Conservation (phyloP, 2,113 vertebrate genomes). For the Pungitius pungitius region DNA sequence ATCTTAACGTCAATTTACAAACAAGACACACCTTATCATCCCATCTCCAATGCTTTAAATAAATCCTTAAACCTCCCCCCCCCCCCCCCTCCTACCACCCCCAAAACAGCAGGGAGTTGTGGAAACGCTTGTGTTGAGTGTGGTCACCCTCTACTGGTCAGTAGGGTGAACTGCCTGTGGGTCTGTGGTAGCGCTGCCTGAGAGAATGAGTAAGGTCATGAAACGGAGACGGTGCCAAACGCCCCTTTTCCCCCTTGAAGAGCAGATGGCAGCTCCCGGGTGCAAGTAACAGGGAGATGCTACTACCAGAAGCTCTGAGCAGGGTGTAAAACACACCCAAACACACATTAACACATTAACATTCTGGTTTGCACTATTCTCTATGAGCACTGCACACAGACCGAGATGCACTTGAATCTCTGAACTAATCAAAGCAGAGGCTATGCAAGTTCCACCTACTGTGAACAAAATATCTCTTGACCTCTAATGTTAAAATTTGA, state of each 20-base stretch:
- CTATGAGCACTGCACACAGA: not conserved
- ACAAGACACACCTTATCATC: not conserved
- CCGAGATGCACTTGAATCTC: not conserved
- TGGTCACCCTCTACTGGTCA: constrained; percentile 60
- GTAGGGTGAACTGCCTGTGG: constrained; percentile 28
- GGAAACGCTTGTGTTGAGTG: constrained; percentile 47
- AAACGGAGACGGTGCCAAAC: constrained; percentile 60
- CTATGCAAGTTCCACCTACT: not conserved
- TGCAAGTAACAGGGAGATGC: constrained; percentile 59
- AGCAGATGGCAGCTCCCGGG: constrained; percentile 75
- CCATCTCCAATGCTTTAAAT: not conserved
- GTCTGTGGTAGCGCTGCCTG: constrained; percentile 11
- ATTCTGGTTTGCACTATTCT: constrained; percentile 9
- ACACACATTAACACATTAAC: constrained; percentile 36
- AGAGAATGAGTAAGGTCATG: constrained; percentile 57
- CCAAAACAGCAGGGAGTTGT: constrained; percentile 10
- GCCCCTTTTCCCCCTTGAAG: constrained; percentile 55
- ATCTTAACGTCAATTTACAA: not conserved
- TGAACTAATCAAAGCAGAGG: not conserved
- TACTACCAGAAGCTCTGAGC: constrained; percentile 67
- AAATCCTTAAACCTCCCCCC: not conserved
- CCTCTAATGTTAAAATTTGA: not conserved
- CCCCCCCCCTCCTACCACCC: too few species aligned
- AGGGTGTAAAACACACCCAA: constrained; percentile 57
- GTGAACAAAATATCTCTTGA: constrained; percentile 11